Conservation (phyloP, 2,113 vertebrate species). For the Porphyrio hochstetteri region DNA sequence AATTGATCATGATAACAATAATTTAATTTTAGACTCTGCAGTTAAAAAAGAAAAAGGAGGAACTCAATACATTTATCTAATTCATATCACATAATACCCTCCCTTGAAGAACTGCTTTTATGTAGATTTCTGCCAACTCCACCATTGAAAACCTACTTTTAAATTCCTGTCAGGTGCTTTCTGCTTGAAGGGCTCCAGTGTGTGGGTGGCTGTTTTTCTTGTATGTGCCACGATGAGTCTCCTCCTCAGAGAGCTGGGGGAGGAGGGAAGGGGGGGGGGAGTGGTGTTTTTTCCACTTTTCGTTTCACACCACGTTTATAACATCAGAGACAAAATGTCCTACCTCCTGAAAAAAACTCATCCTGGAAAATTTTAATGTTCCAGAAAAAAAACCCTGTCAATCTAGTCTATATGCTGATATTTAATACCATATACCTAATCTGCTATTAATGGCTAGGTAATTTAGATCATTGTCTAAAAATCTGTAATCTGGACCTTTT, state of each 20-base stretch:
- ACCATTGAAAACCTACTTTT: constrained; percentile 46
- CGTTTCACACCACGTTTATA: neutral
- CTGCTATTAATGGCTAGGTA: neutral
- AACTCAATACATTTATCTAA: neutral
- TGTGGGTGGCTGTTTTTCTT: constrained; percentile 46
- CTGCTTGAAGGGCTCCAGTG: constrained; percentile 35
- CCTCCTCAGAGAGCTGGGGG: constrained; percentile 19
- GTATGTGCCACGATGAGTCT: constrained; percentile 7
- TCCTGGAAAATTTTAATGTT: constrained; percentile 11
- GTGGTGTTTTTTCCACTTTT: neutral
- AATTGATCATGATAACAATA: neutral
- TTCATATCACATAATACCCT: constrained; percentile 43
- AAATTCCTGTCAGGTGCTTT: constrained; percentile 39
- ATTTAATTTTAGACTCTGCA: constrained; percentile 5
- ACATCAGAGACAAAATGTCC: constrained; percentile 41
- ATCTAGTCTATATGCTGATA: neutral
- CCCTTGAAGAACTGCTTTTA: constrained; percentile 40
- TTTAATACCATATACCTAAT: neutral
- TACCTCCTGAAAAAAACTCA: neutral
- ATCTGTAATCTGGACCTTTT: neutral
- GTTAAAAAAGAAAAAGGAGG: neutral
- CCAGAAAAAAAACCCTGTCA: neutral
- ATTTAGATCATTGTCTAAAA: neutral
- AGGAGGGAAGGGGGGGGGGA: neutral
- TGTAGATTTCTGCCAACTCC: constrained; percentile 50